Percentiles rank a stretch among this genome's conserved stretches.
These are phyloP conservation scores for Myotis pilosus DNA, from an alignment of 2,797 vertebrate species.

Conservation along the genomic window DNA sequence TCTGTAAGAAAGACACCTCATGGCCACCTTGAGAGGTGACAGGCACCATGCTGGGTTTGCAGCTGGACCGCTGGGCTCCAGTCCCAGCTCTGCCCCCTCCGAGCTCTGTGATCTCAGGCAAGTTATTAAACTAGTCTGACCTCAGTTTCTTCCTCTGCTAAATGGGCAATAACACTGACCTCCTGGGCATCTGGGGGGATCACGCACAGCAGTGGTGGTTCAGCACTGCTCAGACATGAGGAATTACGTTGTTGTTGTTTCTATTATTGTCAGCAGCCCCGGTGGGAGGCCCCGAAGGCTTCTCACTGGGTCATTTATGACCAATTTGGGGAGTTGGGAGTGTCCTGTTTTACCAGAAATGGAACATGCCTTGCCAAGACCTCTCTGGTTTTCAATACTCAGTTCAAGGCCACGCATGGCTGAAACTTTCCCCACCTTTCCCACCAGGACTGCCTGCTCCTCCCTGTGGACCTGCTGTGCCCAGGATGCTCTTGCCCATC, in stretches of 20 bases:
- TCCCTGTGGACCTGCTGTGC: too few species aligned
- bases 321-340: neutral
- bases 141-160: neutral
- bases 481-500: rapidly evolving
- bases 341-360: neutral
- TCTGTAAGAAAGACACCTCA: neutral
- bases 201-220: neutral
- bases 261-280: neutral
- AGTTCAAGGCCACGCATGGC: neutral
- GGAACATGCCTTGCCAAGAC: neutral
- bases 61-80: neutral
- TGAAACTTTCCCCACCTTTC: neutral
- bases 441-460: rapidly evolving
- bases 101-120: neutral
- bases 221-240: too few species aligned
- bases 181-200: neutral
- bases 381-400: neutral
- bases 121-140: neutral
- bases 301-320: neutral
- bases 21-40: rapidly evolving
- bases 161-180: neutral
- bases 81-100: neutral
- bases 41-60: rapidly evolving
- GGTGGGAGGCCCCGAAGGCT: neutral
- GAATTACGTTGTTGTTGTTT: rapidly evolving